Base-by-base conservation (phyloP, 2,888 invertebrate species). In the Drosophila mulleri region DNA sequence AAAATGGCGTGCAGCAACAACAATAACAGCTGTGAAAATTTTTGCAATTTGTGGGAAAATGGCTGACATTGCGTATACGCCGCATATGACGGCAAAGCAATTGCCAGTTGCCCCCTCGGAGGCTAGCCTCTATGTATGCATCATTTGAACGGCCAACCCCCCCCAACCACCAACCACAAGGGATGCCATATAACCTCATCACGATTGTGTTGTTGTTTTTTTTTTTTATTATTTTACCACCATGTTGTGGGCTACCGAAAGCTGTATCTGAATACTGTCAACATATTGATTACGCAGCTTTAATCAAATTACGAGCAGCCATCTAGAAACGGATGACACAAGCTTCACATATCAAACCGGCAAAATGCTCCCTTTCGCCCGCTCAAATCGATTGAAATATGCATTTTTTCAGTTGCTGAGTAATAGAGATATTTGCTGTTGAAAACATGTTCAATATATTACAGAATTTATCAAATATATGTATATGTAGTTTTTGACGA, bases 141-240 rank as follows among this genome's bases (percentile, higher is more conserved):
- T 82, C 70, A 82, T 78, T 84, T 83, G 81, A 75, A 75, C 58
- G 67, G 53, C 66, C 67, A 50, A 50, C 61, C 69, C 44, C 20
- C 6, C 45, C 16, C 16, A 45, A 23, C n/a, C 47, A 42, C 4
- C 29, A 41, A 53, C 60, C 26, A 57, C 72, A 82, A 53, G 57
- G 74, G 72, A 56, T 82, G 74, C 56, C 75, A 75, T 72, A 48
- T 69, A 82, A 79, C 78, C 67, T 71, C 75, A 83, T 83, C 81
- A 65, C 20, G 29, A 48, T 56, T 32, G 26, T 42, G n/a, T 26
- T 35, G 47, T 12, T 29, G 29, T 8, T 8, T 29, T 29, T 29
- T 32, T 32, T 39, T 41, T 54, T 47, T 32, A 32, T 32, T 32
- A 29, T 12, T 56, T 48, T 18, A 14, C 52, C 50, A 61, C 52